Evolutionary conservation across 2,888 invertebrate genomes (phyloP).

Genomic region (Meganola albula): DNA sequence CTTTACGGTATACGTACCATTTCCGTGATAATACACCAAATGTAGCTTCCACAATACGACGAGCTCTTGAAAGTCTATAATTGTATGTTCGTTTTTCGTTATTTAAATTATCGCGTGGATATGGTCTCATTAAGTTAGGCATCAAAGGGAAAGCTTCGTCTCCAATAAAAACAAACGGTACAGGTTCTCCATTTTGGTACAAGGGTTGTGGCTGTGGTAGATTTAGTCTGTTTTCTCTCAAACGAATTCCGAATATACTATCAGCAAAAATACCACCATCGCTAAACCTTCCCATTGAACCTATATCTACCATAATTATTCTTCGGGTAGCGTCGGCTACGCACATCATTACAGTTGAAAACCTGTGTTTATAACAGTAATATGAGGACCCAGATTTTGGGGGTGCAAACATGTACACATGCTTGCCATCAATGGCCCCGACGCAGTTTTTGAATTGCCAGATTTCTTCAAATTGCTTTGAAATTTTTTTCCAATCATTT

Average conservation of each 20-base stretch:
- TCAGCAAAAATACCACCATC: slow-evolving; percentile 18
- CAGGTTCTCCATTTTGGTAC: slow-evolving; percentile 15
- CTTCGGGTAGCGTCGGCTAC: slow-evolving; percentile 19
- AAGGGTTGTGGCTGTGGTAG: slow-evolving; percentile 2
- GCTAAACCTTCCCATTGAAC: slow-evolving; percentile 16
- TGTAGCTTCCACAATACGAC: slow-evolving; percentile 25
- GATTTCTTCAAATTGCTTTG: slow-evolving; percentile 14
- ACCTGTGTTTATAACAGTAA: slow-evolving; percentile 18
- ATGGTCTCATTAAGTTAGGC: slow-evolving; percentile 13
- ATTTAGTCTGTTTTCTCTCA: slow-evolving; percentile 3
- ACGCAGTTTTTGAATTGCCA: slow-evolving; percentile 17
- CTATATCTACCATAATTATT: slow-evolving; percentile 21
- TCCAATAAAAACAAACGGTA: slow-evolving; percentile 16
- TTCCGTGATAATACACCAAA: slow-evolving; percentile 24
- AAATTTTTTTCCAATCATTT: slow-evolving; percentile 16
- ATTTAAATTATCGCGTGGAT: slow-evolving; percentile 16
- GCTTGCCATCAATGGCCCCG: slow-evolving; percentile 23
- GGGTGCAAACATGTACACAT: slow-evolving; percentile 20
- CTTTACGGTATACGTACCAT: slow-evolving; percentile 22
- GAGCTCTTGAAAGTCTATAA: slow-evolving; percentile 23
- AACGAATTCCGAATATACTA: slow-evolving; percentile 7
- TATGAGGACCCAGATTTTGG: slow-evolving; percentile 18
- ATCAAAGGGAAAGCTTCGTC: slow-evolving; percentile 15
- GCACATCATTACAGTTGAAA: slow-evolving; percentile 20
- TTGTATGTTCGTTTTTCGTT: slow-evolving; percentile 20